These are phyloP conservation scores for Narcine bancroftii DNA, from an alignment of 2,113 vertebrate species.

Conservation along the genomic window DNA sequence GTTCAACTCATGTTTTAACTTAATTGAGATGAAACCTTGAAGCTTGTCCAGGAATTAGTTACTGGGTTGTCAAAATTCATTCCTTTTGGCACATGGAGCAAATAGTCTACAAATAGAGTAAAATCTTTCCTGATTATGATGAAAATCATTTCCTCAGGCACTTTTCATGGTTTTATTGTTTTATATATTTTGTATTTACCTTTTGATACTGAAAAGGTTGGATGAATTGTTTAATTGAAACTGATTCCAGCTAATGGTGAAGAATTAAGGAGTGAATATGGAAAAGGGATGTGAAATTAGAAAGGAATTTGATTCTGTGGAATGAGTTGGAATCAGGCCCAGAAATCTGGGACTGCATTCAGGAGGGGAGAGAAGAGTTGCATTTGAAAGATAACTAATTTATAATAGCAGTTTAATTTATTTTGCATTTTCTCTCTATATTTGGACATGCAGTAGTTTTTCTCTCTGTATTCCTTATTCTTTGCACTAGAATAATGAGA, in stretches of 20 bases:
- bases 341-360: neutral
- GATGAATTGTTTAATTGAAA: neutral
- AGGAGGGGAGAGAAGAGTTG: neutral
- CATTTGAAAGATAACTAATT: too few relatives aligned
- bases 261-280: neutral
- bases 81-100: neutral
- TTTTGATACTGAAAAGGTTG: neutral
- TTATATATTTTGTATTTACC: neutral
- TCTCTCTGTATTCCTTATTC: neutral
- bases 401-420: too few relatives aligned
- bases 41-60: neutral
- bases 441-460: too few relatives aligned
- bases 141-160: neutral
- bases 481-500: neutral
- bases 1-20: neutral
- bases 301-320: neutral
- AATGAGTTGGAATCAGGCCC: neutral
- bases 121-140: neutral
- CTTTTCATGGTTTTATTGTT: neutral
- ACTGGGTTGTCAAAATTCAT: neutral
- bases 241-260: neutral
- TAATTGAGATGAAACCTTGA: neutral
- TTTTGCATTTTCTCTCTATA: too few relatives aligned
- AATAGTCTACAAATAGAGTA: neutral
- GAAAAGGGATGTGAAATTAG: neutral